These are phyloP conservation scores for Brienomyrus longianalis DNA, from an alignment of 2,113 vertebrate species.

Conservation along the genomic window DNA sequence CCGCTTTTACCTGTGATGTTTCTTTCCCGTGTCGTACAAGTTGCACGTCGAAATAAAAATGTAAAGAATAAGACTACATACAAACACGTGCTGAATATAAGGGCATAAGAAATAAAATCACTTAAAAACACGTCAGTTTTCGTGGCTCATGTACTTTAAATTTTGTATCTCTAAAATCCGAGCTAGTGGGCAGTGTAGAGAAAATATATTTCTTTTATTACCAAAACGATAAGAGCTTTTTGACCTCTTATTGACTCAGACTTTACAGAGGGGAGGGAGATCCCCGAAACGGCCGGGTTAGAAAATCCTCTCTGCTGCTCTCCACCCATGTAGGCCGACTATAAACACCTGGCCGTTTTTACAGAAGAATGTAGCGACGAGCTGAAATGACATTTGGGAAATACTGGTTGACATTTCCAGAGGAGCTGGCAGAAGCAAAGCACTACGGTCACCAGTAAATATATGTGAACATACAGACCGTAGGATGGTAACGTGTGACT, in stretches of 20 bases:
- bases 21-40: neutral
- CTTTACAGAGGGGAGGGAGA: neutral
- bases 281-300: neutral
- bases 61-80: neutral
- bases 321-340: neutral
- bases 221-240: neutral
- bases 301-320: conserved; percentile 35
- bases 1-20: neutral
- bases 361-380: conserved; percentile 45
- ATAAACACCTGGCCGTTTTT: conserved; percentile 25
- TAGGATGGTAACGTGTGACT: conserved; percentile 44
- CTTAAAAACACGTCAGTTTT: neutral
- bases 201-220: neutral
- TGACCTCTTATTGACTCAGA: neutral
- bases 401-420: conserved; percentile 48
- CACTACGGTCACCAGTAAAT: conserved; percentile 51
- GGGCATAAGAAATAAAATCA: neutral
- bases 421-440: conserved; percentile 50
- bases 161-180: neutral
- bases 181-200: neutral
- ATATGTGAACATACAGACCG: conserved; percentile 41
- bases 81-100: neutral
- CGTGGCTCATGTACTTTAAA: neutral
- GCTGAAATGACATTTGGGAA: conserved; percentile 47
- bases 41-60: neutral